A percentile compares a stretch with the other conserved stretches of the same genome.
Conservation (phyloP, 2,888 invertebrate species). For the Troilus luridus region DNA sequence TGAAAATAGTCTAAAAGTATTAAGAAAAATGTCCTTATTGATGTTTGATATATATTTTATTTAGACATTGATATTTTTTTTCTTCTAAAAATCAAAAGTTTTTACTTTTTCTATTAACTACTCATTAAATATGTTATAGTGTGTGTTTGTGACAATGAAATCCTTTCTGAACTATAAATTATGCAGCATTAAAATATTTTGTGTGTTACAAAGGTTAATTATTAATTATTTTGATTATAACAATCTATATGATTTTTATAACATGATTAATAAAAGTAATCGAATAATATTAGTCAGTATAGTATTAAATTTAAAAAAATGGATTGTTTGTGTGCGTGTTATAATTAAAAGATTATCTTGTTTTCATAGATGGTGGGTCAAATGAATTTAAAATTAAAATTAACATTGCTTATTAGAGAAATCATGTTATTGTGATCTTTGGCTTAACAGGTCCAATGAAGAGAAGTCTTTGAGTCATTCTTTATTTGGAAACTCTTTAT, state of each 20-base stretch:
- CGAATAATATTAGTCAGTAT: neutral
- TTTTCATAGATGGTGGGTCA: neutral
- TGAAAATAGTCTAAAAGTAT: too few species aligned
- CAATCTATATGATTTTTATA: neutral
- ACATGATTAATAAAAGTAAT: neutral
- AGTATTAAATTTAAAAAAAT: neutral
- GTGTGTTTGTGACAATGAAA: neutral
- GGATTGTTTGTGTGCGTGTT: neutral
- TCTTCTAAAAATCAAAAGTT: neutral
- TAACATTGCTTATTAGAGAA: neutral
- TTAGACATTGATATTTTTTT: neutral
- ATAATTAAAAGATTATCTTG: neutral
- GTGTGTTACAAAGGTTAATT: too few species aligned
- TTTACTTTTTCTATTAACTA: neutral
- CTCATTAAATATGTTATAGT: neutral
- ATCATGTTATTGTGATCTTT: constrained; percentile 1
- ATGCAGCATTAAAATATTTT: neutral
- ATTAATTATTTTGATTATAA: too few species aligned
- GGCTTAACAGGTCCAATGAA: constrained; percentile 45
- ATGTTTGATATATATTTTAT: too few species aligned
- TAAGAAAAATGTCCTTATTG: too few species aligned
- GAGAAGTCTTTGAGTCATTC: constrained; percentile 44
- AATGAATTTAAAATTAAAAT: neutral
- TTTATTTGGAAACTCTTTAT: constrained; percentile 47
- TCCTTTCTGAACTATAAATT: neutral